Percentiles rank a stretch among this genome's conserved stretches.
Evolutionary conservation across 2,797 vertebrate species (phyloP).

Genomic region (Halcyon leucocephala): DNA sequence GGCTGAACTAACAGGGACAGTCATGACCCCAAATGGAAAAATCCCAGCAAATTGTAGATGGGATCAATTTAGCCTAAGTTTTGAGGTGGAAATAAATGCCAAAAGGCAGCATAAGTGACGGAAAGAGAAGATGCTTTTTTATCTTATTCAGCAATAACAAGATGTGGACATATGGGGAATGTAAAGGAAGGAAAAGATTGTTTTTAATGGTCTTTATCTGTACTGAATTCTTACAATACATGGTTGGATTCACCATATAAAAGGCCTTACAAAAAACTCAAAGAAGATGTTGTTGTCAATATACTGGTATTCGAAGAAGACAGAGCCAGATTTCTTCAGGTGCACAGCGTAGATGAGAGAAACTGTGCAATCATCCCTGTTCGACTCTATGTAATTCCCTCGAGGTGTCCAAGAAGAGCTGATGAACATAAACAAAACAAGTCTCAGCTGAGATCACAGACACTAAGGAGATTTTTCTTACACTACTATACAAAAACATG

Average conservation of each 20-base stretch:
- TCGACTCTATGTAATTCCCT: slow-evolving; percentile 94
- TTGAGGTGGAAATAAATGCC: neutral
- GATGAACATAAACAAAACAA: slow-evolving; percentile 54
- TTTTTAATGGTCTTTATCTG: neutral
- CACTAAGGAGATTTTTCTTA: neutral
- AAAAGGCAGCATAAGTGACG: neutral
- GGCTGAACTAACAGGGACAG: neutral
- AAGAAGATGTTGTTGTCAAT: slow-evolving; percentile 97
- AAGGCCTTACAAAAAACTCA: slow-evolving; percentile 95
- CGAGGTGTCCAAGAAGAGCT: slow-evolving; percentile 94
- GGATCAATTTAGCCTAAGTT: neutral
- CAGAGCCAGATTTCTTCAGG: slow-evolving; percentile 93
- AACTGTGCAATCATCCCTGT: slow-evolving; percentile 95
- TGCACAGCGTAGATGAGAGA: slow-evolving; percentile 97
- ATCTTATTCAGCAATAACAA: neutral
- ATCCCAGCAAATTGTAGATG: neutral
- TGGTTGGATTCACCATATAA: neutral
- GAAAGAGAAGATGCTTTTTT: neutral
- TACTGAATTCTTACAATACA: neutral
- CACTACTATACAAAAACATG: neutral
- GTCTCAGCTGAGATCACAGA: neutral
- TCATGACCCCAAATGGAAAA: neutral
- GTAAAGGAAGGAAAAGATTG: neutral
- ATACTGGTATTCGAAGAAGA: slow-evolving; percentile 97
- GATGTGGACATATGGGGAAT: neutral